phyloP scores from a whole-genome alignment of 2,888 invertebrate genomes.

The Biston stratarius region DNA sequence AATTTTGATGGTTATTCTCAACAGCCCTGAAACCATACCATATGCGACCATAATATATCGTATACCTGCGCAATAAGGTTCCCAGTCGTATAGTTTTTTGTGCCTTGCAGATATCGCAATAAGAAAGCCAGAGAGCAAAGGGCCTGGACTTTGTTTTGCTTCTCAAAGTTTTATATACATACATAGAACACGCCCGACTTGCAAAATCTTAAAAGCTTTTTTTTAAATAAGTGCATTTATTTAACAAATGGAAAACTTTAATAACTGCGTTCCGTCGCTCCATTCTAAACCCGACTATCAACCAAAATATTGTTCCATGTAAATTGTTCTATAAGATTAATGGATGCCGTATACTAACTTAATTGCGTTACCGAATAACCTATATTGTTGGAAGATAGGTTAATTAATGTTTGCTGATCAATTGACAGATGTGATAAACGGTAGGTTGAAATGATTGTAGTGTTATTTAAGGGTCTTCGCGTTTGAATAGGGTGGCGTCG shows the following conservation, averaged over 20 bases:
- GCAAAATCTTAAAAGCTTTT: too few species aligned
- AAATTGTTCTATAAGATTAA: conserved; percentile 38
- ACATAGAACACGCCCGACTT: too few species aligned
- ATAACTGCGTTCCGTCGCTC: conserved; percentile 4
- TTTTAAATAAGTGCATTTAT: background rate
- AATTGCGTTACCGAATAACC: conserved; percentile 30
- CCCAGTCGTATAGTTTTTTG: too few species aligned
- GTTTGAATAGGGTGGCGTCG: conserved; percentile 10
- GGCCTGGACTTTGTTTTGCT: too few species aligned
- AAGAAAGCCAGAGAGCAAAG: too few species aligned
- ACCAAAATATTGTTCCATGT: conserved; percentile 35
- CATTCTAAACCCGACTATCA: conserved; percentile 23
- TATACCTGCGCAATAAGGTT: too few species aligned
- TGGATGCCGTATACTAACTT: conserved; percentile 31
- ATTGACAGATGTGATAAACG: conserved; percentile 32
- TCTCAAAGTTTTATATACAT: too few species aligned
- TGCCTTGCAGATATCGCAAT: too few species aligned
- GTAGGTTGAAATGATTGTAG: conserved; percentile 13
- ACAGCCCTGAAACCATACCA: too few species aligned
- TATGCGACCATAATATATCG: too few species aligned
- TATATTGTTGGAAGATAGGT: conserved; percentile 31
- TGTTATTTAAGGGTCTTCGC: conserved; percentile 9
- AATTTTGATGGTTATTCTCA: too few species aligned
- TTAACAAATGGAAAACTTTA: background rate
- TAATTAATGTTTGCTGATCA: conserved; percentile 34